Evolutionary conservation across 2,888 invertebrate genomes (phyloP).

Genomic region (Philopedon plagiatum): DNA sequence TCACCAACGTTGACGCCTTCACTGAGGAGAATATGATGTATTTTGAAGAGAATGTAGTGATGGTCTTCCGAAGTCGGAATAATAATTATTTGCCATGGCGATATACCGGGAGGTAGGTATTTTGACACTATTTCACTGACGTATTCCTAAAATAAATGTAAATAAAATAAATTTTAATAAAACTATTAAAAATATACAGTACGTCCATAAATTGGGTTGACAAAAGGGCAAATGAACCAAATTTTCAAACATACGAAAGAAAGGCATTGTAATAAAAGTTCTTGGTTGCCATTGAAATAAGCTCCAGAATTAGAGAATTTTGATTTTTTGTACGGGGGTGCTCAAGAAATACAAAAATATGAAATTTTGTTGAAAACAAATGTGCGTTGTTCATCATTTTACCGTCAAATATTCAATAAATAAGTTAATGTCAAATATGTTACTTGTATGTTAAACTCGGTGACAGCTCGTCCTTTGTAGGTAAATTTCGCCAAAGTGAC

Average conservation of each 20-base stretch:
- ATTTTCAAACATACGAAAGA: too few species aligned
- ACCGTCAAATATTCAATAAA: not conserved
- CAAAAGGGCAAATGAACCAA: too few species aligned
- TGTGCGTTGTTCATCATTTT: too few species aligned
- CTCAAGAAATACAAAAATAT: too few species aligned
- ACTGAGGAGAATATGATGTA: constrained; percentile 83
- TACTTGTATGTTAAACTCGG: constrained; percentile 83
- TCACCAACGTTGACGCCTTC: constrained; percentile 84
- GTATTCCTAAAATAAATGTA: constrained; percentile 76
- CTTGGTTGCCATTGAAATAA: too few species aligned
- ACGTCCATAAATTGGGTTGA: too few species aligned
- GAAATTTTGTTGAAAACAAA: too few species aligned
- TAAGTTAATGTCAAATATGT: constrained; percentile 4
- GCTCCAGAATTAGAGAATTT: too few species aligned
- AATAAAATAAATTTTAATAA: not conserved
- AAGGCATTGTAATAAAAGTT: too few species aligned
- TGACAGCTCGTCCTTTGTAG: constrained; percentile 79
- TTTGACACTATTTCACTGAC: constrained; percentile 85
- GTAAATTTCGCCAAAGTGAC: constrained; percentile 75
- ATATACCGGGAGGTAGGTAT: constrained; percentile 79
- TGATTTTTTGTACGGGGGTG: too few species aligned
- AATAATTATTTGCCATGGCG: constrained; percentile 87
- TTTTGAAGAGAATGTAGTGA: constrained; percentile 80
- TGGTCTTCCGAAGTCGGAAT: constrained; percentile 76
- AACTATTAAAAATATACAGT: not conserved